Base-by-base conservation (phyloP, 2,113 vertebrate species). In the Scomber colias region DNA sequence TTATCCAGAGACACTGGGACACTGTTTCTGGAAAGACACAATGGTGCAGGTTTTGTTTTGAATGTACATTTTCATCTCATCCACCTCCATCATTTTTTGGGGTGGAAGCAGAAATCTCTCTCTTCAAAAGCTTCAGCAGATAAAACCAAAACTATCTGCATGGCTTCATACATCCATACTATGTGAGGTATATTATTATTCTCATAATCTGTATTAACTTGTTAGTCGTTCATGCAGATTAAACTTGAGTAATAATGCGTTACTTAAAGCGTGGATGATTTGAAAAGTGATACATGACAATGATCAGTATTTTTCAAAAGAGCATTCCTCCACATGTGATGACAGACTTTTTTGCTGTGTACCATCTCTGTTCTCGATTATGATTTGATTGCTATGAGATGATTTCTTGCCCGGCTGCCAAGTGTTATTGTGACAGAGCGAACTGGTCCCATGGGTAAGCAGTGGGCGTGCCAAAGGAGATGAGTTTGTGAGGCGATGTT, bases 401-500 rank as follows among this genome's bases (percentile, higher is more conserved):
- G 49, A 10, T 67, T 80, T 60, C 51, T 67, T 16, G 53, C 45
- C 61, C 71, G 3, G 67, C 65, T 85, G 81, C 78, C 84, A 88
- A 75, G 75, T 77, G 82, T 85, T 81, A 82, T 77, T 83, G 83
- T 85, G 84, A 82, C 82, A 77, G 82, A 87, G 54, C 31, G 30
- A 45, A 81, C 65, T 14, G 50, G 74, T 82, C 72, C 78, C 87
- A 86, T 82, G 84, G 50, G 87, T 93, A 92, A 94, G 92, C 81
- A 72, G 75, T 86, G 75, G 87, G 80, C 79, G 81, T 80, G 84
- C 54, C 78, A 66, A 27, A 85, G 63, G 82, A 83, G 86, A 86
- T 89, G 89, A 78, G 81, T 82, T 80, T 79, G 56, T 82, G 83
- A 86, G 87, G 17, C 8, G 86, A 88, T 57, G 81, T 59, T 81